These are phyloP conservation scores for Phalera bucephala DNA, from an alignment of 2,888 invertebrate species.

Conservation along the genomic window DNA sequence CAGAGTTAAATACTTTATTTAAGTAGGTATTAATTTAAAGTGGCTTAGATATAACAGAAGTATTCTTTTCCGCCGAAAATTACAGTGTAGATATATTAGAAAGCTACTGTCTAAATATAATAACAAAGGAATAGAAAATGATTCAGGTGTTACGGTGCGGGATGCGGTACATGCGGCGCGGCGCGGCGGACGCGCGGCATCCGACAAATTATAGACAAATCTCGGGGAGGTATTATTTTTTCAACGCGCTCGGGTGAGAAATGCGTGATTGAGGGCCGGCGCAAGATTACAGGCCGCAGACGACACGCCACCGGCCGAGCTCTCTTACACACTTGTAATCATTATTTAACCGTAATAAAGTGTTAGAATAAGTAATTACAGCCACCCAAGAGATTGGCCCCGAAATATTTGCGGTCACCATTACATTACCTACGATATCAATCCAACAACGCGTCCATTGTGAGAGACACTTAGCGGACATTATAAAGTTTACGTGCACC, in stretches of 20 bases:
- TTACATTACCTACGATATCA: constrained; percentile 11
- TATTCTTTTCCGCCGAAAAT: constrained; percentile 41
- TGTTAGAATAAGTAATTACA: constrained; percentile 72
- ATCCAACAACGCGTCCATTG: constrained; percentile 25
- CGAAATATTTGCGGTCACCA: constrained; percentile 26
- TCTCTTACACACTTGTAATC: constrained; percentile 71
- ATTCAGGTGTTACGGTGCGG: constrained; percentile 48
- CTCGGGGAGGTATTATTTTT: constrained; percentile 79
- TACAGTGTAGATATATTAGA: constrained; percentile 51
- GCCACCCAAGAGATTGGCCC: constrained; percentile 58
- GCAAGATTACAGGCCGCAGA: constrained; percentile 71
- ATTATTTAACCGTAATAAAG: constrained; percentile 79
- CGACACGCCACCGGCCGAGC: constrained; percentile 73
- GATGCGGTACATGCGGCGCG: constrained; percentile 15
- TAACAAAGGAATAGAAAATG: constrained; percentile 54
- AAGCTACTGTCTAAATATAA: constrained; percentile 68
- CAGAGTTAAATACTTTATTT: too few relatives aligned
- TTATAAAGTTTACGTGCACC: constrained; percentile 32
- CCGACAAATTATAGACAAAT: constrained; percentile 81
- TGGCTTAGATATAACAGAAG: too few relatives aligned
- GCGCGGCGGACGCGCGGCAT: constrained; percentile 55
- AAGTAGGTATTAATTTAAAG: too few relatives aligned
- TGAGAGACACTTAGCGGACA: constrained; percentile 25
- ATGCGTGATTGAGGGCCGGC: constrained; percentile 80
- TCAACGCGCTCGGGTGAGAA: constrained; percentile 82